These are phyloP conservation scores for Allygus modestus DNA, from an alignment of 2,888 invertebrate species.

Conservation along the genomic window DNA sequence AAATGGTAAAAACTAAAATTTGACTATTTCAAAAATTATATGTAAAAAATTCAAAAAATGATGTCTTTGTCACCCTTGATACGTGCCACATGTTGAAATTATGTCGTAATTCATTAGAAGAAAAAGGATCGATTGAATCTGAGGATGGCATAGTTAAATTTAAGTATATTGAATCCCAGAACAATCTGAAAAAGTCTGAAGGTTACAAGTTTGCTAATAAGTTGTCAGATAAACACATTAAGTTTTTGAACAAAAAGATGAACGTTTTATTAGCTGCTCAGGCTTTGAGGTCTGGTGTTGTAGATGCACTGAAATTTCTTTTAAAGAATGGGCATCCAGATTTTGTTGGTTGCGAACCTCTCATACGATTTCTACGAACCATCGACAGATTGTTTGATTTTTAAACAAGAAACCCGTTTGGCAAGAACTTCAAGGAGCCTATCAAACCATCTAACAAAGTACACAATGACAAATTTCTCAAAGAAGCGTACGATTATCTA, in stretches of 20 bases:
- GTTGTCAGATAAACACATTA: conserved; percentile 21
- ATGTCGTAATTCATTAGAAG: conserved; percentile 1
- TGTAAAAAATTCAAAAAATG: too few species aligned
- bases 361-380: background rate
- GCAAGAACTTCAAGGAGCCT: background rate
- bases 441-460: background rate
- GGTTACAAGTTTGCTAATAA: conserved; percentile 27
- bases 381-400: background rate
- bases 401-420: background rate
- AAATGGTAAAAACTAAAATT: too few species aligned
- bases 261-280: conserved; percentile 23
- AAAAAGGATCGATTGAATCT: background rate
- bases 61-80: conserved; percentile 16
- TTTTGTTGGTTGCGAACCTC: background rate
- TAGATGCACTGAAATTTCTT: conserved; percentile 11
- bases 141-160: conserved; percentile 8
- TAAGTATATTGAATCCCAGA: conserved; percentile 1
- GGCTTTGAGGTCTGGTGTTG: conserved; percentile 3
- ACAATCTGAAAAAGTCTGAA: background rate
- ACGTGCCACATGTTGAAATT: background rate
- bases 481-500: conserved; percentile 12
- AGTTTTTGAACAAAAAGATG: background rate
- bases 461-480: conserved; percentile 20
- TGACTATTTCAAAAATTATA: too few species aligned
- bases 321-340: background rate